phyloP scores from a whole-genome alignment of 37 sponge, comb jelly and placozoan genomes.

The Halichondria panicea region DNA sequence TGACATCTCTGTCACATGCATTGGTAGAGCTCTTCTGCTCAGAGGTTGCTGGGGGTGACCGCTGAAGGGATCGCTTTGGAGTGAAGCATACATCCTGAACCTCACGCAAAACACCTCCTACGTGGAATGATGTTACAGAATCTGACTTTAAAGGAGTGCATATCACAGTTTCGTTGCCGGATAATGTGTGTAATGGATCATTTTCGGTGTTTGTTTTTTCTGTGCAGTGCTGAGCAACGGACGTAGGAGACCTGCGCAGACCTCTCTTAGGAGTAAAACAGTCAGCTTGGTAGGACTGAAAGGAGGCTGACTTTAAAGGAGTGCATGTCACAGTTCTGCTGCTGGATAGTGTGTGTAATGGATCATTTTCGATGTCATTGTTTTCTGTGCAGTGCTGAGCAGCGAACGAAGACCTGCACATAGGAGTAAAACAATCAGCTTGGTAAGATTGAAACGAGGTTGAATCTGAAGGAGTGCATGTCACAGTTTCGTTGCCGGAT shows the following conservation, averaged over 20 bases:
- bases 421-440: conserved; percentile 18
- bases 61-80: not conserved
- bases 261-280: conserved; percentile 7
- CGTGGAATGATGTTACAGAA: not conserved
- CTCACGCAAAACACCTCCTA: not conserved
- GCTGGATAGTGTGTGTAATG: not conserved
- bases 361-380: not conserved
- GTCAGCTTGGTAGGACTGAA: not conserved
- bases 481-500: no score
- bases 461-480: no score
- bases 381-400: not conserved
- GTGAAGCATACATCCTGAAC: conserved; percentile 25
- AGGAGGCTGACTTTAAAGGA: no score
- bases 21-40: not conserved
- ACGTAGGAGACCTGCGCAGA: not conserved
- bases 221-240: not conserved
- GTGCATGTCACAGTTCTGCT: no score
- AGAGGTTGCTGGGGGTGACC: conserved; percentile 3
- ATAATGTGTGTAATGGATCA: not conserved
- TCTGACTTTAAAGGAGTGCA: no score
- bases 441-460: not conserved
- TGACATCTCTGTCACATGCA: not conserved
- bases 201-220: not conserved
- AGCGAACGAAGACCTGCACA: not conserved
- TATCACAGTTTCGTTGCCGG: no score